Percentiles rank a stretch among this genome's conserved stretches.
These are phyloP conservation scores for Tympanuchus pallidicinctus DNA, from an alignment of 2,113 vertebrate species.

Conservation along the genomic window DNA sequence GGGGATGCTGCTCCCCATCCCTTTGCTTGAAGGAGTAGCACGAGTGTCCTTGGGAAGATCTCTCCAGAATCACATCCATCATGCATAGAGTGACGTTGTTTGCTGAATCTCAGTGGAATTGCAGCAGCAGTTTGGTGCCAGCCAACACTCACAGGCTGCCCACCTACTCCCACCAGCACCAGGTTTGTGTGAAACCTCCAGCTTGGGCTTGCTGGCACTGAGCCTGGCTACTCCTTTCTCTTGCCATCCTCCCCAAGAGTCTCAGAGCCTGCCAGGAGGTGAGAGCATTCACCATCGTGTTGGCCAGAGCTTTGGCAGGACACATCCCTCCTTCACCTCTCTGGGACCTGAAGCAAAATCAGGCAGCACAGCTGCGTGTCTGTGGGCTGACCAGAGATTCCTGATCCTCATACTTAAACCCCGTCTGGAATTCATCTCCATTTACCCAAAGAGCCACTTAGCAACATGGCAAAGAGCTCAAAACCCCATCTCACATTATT, in stretches of 20 bases:
- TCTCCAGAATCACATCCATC: not conserved
- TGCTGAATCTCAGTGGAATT: not conserved
- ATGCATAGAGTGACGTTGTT: not conserved
- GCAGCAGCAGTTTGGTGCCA: not conserved
- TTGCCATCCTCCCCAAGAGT: not conserved
- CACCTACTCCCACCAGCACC: not conserved
- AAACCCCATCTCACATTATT: not conserved
- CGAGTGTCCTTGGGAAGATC: not conserved
- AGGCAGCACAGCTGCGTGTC: accelerated
- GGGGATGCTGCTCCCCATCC: not conserved
- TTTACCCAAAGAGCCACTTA: slow-evolving; percentile 30
- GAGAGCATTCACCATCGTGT: not conserved
- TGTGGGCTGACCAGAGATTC: not conserved
- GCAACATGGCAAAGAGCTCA: slow-evolving; percentile 18
- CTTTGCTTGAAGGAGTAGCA: accelerated
- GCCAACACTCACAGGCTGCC: not conserved
- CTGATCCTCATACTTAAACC: slow-evolving; percentile 6
- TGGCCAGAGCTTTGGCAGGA: not conserved
- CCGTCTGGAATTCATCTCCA: slow-evolving; percentile 38
- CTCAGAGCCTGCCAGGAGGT: not conserved
- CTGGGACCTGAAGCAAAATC: not conserved
- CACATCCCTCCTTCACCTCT: not conserved
- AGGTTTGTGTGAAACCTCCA: not conserved
- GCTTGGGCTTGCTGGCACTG: not conserved
- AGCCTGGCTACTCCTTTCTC: not conserved